phyloP scores from a whole-genome alignment of 2,113 vertebrate genomes.

The Gymnorhina tibicen region DNA sequence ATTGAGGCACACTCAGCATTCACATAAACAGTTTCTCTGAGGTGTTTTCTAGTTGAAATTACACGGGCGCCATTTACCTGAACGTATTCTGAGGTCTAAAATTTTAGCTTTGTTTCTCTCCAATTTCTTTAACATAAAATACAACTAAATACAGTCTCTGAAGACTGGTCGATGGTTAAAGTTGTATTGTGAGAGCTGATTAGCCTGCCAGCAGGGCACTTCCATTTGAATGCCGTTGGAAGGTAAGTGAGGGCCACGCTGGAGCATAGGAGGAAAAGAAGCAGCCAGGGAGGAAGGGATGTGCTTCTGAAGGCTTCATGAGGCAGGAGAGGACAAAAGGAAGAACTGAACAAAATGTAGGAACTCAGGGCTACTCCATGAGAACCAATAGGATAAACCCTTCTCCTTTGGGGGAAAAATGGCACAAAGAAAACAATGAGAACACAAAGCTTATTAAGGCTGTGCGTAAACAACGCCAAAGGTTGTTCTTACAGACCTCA shows the following conservation, averaged over 20 bases:
- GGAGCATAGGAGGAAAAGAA: background rate
- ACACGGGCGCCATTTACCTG: background rate
- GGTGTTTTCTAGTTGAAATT: background rate
- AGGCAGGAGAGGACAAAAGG: background rate
- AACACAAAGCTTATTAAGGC: background rate
- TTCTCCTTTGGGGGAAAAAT: background rate
- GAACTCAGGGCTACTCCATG: background rate
- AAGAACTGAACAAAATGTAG: background rate
- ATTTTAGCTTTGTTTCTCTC: background rate
- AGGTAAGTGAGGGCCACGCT: background rate
- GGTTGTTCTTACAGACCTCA: background rate
- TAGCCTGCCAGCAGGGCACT: background rate
- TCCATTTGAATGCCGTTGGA: background rate
- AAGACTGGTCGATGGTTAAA: background rate
- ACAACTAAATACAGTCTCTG: background rate
- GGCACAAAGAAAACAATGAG: background rate
- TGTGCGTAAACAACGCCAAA: background rate
- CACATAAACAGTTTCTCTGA: background rate
- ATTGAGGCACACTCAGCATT: background rate
- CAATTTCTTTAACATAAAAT: background rate
- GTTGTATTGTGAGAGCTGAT: background rate
- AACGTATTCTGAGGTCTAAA: background rate
- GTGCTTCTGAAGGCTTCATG: background rate
- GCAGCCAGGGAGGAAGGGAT: background rate
- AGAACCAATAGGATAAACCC: background rate